A percentile compares a stretch with the other conserved stretches of the same genome.
Evolutionary conservation across 1,140 invertebrate species (phyloP).

Genomic region (Heterodera carotae): DNA sequence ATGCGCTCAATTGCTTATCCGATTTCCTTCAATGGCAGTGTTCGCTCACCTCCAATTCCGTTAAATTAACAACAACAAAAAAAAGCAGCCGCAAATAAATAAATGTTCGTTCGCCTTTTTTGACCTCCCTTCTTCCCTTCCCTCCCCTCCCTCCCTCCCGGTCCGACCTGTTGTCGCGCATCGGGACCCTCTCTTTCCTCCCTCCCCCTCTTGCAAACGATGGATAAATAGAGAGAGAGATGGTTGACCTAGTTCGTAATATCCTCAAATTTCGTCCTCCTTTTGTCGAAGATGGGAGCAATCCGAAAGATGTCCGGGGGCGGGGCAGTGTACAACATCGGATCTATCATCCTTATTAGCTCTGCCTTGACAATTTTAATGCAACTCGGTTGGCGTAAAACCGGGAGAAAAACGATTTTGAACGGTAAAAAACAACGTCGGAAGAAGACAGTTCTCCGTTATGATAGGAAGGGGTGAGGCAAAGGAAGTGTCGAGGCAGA

Average conservation of each 20-base stretch:
- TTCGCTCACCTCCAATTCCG: neutral
- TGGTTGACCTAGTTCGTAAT: neutral
- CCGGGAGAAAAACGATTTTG: too few species aligned
- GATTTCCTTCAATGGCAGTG: too few species aligned
- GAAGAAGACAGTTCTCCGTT: too few species aligned
- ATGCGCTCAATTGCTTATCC: neutral
- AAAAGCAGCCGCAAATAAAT: too few species aligned
- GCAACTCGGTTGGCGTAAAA: too few species aligned
- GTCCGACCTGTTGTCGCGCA: neutral
- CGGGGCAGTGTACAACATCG: neutral
- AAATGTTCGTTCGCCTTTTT: constrained; percentile 22
- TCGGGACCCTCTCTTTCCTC: too few species aligned
- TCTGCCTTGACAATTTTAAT: neutral
- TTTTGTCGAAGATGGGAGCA: neutral
- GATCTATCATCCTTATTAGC: neutral
- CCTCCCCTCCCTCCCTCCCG: too few species aligned
- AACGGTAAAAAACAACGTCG: too few species aligned
- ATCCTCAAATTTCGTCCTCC: neutral
- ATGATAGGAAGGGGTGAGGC: too few species aligned
- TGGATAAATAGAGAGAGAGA: neutral
- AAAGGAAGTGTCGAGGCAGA: too few species aligned
- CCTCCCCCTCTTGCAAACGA: neutral
- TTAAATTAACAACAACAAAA: neutral
- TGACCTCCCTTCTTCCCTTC: neutral
- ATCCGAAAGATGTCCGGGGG: neutral